Evolutionary conservation across 2,113 vertebrate genomes (phyloP), one percentile per base, ranked within the genome.

Genomic region (Notothenia rossii): DNA sequence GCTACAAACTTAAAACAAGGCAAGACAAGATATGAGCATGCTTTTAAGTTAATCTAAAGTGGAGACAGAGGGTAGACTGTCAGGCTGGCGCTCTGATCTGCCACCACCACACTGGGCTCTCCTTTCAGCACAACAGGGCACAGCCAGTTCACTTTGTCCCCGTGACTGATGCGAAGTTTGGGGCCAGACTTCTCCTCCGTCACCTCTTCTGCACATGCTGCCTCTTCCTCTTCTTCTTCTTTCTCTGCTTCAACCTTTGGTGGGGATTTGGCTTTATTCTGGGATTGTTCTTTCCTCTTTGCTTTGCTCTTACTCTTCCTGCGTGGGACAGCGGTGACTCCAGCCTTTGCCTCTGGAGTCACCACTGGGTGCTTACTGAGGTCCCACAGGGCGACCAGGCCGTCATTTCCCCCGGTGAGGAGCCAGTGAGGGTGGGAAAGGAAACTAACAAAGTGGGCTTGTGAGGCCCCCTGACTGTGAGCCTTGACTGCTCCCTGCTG

Each of bases 131-230:
- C 89, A 10, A 92, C 40, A 0, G 91, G 95, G 0, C 95, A 94
- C 45, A 99, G 85, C 98, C 98, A 99, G 95, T 99, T 99, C 85
- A 99, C 96, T 79, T 99, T 99, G 68, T 97, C 96, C 51, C 96
- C 94, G 0, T 99, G 98, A 75, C 91, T 93, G 76, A 99, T 95
- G 73, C 88, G 95, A 43, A 97, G 88, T 88, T 94, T 97, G 59
- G 96, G 96, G 36, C 90, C 92, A 56, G 92, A 18, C 22, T 79
- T 81, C 43, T 86, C 67, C 67, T 84, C 70, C 0, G 5, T 62
- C 76, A 3, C 58, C 2, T 68, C 74, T 43, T 79, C 81, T 22
- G 79, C 82, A 67, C 59, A 53, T 11, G 17, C 70, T 18, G 69
- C 82, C 75, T 2, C 75, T 45, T 86, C 71, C 4, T 82, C 68